Conservation (phyloP, 2,888 invertebrate species). For the Germaria angustata region DNA sequence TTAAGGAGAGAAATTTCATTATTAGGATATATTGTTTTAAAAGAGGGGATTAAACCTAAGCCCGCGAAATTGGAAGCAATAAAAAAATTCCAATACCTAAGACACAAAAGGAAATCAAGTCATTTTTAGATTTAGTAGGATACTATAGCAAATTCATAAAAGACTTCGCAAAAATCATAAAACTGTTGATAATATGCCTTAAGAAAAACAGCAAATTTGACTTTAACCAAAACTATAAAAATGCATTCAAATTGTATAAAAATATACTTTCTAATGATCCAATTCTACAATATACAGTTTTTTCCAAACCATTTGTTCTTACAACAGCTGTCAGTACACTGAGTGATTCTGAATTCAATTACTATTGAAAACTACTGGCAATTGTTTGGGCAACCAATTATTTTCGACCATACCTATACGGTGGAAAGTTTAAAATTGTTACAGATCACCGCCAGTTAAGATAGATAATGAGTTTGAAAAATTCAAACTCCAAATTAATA, state of each 20-base stretch:
- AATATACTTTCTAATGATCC: constrained; percentile 57
- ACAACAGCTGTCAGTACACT: constrained; percentile 73
- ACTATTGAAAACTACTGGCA: constrained; percentile 61
- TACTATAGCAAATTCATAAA: constrained; percentile 35
- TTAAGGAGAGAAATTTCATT: constrained; percentile 14
- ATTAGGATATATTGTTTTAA: constrained; percentile 28
- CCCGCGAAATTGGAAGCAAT: constrained; percentile 39
- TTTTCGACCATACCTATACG: constrained; percentile 11
- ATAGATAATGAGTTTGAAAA: too few relatives aligned
- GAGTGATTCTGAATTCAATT: constrained; percentile 67
- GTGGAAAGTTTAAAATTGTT: too few relatives aligned
- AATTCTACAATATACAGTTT: too few relatives aligned
- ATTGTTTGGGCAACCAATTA: constrained; percentile 35
- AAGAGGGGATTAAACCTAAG: constrained; percentile 23
- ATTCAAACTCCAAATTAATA: too few relatives aligned
- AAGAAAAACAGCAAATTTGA: constrained; percentile 42
- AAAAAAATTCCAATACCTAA: constrained; percentile 33
- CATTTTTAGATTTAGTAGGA: constrained; percentile 25
- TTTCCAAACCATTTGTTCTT: constrained; percentile 71
- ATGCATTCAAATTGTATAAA: constrained; percentile 64
- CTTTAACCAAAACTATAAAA: constrained; percentile 17
- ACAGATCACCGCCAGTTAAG: constrained; percentile 4
- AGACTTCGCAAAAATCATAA: constrained; percentile 34
- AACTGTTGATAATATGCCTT: constrained; percentile 56
- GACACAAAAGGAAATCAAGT: constrained; percentile 31